Percentiles rank a stretch among this genome's conserved stretches.
Evolutionary conservation across 2,113 vertebrate species (phyloP).

Genomic region (Phoxinus phoxinus): DNA sequence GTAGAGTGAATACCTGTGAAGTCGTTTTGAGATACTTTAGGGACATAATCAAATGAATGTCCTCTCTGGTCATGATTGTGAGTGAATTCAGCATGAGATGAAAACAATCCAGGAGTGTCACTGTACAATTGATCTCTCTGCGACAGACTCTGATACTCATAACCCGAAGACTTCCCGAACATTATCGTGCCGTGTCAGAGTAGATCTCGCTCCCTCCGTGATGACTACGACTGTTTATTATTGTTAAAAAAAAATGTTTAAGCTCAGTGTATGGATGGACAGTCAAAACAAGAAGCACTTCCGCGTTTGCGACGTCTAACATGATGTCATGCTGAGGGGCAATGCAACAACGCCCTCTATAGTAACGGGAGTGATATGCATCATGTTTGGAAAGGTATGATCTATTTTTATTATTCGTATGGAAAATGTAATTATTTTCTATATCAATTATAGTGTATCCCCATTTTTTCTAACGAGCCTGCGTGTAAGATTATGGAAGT

Average conservation of each 20-base stretch:
- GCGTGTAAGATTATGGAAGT: too few species aligned
- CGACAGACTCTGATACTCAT: slow-evolving; percentile 78
- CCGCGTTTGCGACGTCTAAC: slow-evolving; percentile 56
- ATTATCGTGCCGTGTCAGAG: slow-evolving; percentile 57
- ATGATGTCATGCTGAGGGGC: not conserved
- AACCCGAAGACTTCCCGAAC: slow-evolving; percentile 71
- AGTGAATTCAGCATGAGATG: slow-evolving; percentile 64
- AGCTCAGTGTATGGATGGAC: not conserved
- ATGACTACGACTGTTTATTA: not conserved
- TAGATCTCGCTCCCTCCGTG: not conserved
- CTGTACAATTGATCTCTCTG: slow-evolving; percentile 72
- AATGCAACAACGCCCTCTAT: slow-evolving; percentile 11
- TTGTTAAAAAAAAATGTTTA: not conserved
- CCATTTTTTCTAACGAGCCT: too few species aligned
- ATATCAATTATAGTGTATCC: too few species aligned
- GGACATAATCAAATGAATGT: slow-evolving; percentile 76
- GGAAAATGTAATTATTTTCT: too few species aligned
- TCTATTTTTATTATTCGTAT: not conserved
- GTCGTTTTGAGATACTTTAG: slow-evolving; percentile 69
- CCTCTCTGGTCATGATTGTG: slow-evolving; percentile 64
- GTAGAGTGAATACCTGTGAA: slow-evolving; percentile 66
- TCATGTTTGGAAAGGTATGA: not conserved
- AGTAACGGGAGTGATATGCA: not conserved
- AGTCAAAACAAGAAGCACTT: slow-evolving; percentile 18
- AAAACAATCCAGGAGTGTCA: slow-evolving; percentile 74